Percentiles rank a stretch among this genome's conserved stretches.
These are phyloP conservation scores for Syngnathus scovelli DNA, from an alignment of 2,113 vertebrate species.

Conservation along the genomic window DNA sequence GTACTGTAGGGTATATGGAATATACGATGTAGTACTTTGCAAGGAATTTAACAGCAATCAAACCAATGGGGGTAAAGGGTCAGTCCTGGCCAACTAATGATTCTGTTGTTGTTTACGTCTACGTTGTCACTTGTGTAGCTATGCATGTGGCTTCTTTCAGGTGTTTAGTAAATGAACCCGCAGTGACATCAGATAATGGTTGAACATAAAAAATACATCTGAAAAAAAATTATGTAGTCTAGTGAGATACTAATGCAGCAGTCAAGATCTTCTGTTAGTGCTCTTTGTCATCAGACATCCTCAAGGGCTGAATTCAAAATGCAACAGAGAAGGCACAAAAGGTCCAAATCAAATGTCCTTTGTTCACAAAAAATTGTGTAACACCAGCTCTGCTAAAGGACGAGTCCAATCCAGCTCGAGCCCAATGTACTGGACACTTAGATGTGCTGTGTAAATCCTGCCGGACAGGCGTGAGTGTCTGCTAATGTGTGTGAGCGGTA, in stretches of 20 bases:
- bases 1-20: background rate
- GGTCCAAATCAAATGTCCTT: background rate
- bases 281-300: background rate
- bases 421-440: background rate
- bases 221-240: background rate
- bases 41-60: background rate
- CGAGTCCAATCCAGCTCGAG: background rate
- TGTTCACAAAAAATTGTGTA: background rate
- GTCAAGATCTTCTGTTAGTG: background rate
- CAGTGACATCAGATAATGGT: background rate
- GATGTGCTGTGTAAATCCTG: background rate
- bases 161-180: background rate
- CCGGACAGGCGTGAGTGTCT: background rate
- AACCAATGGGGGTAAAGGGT: background rate
- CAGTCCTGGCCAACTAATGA: background rate
- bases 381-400: background rate
- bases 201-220: background rate
- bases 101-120: background rate
- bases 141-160: background rate
- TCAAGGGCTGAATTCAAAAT: background rate
- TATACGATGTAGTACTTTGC: no score
- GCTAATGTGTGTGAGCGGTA: background rate
- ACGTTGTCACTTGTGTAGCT: background rate
- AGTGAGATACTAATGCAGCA: background rate
- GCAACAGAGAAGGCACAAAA: background rate